phyloP scores from a whole-genome alignment of 2,113 vertebrate genomes.

The Aldabrachelys gigantea region DNA sequence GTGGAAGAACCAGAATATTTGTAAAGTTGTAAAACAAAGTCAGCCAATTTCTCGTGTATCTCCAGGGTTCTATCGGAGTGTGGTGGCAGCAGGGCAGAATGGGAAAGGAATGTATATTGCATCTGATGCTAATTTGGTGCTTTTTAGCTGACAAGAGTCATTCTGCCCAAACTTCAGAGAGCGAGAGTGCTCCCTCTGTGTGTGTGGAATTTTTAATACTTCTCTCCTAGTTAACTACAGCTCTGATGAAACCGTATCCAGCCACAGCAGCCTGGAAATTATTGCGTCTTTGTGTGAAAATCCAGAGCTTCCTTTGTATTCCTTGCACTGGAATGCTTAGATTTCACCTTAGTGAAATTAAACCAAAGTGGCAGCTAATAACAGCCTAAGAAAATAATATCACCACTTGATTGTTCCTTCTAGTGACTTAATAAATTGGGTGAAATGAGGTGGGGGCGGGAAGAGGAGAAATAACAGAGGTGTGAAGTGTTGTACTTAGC shows the following conservation, averaged over 20 bases:
- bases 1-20: conserved; percentile 11
- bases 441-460: conserved; percentile 38
- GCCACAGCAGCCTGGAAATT: fast-evolving
- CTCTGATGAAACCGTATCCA: background rate
- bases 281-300: background rate
- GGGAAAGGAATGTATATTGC: background rate
- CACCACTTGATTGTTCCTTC: background rate
- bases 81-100: background rate
- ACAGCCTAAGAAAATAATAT: conserved; percentile 21
- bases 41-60: background rate
- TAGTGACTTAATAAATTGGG: conserved; percentile 30
- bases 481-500: conserved; percentile 17
- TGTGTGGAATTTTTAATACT: background rate
- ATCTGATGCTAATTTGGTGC: background rate
- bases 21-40: conserved; percentile 1
- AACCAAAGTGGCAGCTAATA: conserved; percentile 48
- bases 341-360: background rate
- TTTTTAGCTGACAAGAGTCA: conserved; percentile 49
- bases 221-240: background rate
- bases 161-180: conserved; percentile 8
- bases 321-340: fast-evolving
- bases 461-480: conserved; percentile 23
- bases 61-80: background rate
- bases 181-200: background rate
- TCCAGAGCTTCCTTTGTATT: background rate